Conservation (phyloP, 1,140 invertebrate genomes). For the Apocrypta bakeri region DNA sequence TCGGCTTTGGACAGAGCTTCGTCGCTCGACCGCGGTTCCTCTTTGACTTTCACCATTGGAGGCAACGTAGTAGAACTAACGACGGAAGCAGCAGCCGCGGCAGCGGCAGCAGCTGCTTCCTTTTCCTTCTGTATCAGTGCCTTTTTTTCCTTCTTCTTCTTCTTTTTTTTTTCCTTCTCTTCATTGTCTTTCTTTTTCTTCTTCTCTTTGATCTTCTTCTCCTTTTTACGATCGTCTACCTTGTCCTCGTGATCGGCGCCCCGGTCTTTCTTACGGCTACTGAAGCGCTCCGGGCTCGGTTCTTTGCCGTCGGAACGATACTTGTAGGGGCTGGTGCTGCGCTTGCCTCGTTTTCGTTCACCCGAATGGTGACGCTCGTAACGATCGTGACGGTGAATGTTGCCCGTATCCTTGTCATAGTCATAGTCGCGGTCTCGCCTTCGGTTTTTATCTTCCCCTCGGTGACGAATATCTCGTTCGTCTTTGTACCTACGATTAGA, state of each 20-base stretch:
- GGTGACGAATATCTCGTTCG: slow-evolving; percentile 60
- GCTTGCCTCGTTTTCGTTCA: slow-evolving; percentile 65
- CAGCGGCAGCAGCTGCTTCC: slow-evolving; percentile 52
- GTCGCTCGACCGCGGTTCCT: slow-evolving; percentile 37
- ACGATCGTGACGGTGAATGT: slow-evolving; percentile 68
- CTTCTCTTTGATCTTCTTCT: slow-evolving; percentile 76
- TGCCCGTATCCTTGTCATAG: slow-evolving; percentile 57
- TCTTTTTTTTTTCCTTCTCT: slow-evolving; percentile 75
- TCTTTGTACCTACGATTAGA: slow-evolving; percentile 65
- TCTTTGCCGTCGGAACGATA: slow-evolving; percentile 64
- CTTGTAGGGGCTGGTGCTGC: slow-evolving; percentile 65
- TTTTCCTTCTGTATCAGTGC: slow-evolving; percentile 69
- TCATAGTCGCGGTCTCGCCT: slow-evolving; percentile 64
- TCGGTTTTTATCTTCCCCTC: slow-evolving; percentile 59
- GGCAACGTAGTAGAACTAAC: not conserved
- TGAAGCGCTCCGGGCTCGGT: slow-evolving; percentile 66
- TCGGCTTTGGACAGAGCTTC: not conserved
- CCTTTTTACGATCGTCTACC: slow-evolving; percentile 72
- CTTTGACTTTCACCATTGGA: not conserved
- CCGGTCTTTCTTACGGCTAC: slow-evolving; percentile 70
- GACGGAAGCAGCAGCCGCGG: slow-evolving; percentile 53
- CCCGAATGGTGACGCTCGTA: slow-evolving; percentile 64
- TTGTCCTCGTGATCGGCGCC: slow-evolving; percentile 71
- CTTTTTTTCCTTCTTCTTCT: slow-evolving; percentile 73
- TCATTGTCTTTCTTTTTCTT: slow-evolving; percentile 73